Evolutionary conservation across 2,113 vertebrate species (phyloP).

Genomic region (Pseudopipra pipra): DNA sequence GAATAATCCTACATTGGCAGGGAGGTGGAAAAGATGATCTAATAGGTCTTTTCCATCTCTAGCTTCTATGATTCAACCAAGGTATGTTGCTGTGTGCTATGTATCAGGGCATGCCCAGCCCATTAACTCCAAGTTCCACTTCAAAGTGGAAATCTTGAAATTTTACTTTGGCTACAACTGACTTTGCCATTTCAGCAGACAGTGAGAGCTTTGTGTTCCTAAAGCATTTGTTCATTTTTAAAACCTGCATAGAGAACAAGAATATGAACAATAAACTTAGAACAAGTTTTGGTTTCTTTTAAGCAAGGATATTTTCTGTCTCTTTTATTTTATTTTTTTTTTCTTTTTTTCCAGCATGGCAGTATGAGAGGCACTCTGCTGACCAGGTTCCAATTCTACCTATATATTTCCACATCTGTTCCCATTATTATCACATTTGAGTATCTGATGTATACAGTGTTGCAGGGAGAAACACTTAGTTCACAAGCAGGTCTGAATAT

Average conservation of each 20-base stretch:
- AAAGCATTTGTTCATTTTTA: constrained; percentile 10
- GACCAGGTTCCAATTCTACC: background rate
- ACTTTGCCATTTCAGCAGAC: constrained; percentile 51
- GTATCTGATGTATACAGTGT: background rate
- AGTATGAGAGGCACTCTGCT: background rate
- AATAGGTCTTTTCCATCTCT: constrained; percentile 67
- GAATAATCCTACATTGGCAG: constrained; percentile 53
- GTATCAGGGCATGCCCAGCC: constrained; percentile 56
- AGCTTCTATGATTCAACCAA: constrained; percentile 61
- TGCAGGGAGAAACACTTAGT: background rate
- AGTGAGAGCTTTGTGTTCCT: constrained; percentile 19
- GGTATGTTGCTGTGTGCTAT: constrained; percentile 55
- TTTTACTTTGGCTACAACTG: constrained; percentile 44
- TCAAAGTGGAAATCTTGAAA: constrained; percentile 72
- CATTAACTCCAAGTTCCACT: constrained; percentile 55
- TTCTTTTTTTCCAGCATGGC: background rate
- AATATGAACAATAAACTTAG: constrained; percentile 22
- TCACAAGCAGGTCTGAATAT: background rate
- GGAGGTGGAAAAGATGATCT: constrained; percentile 69
- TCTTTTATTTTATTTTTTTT: background rate
- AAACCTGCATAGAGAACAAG: background rate
- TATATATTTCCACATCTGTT: background rate
- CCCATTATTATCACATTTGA: background rate
- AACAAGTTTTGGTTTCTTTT: constrained; percentile 14
- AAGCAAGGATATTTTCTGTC: background rate